These are phyloP conservation scores for Esox niger DNA, from an alignment of 2,113 vertebrate genomes.

Conservation along the genomic window DNA sequence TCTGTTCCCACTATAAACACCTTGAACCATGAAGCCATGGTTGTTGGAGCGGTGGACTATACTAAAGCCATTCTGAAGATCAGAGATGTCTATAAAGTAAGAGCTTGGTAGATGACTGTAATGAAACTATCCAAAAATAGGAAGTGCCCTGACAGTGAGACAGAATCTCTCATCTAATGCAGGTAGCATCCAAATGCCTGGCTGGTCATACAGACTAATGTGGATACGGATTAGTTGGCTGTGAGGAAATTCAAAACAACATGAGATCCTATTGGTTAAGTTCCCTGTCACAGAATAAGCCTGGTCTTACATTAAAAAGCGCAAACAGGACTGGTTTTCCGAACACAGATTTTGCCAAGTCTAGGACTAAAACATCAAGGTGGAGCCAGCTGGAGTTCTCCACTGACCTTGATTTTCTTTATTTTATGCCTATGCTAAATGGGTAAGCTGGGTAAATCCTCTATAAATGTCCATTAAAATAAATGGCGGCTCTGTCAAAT, in stretches of 20 bases:
- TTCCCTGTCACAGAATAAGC: background rate
- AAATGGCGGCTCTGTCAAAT: no score
- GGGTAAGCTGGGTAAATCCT: no score
- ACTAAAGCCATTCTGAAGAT: slow-evolving; percentile 65
- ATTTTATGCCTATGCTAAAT: no score
- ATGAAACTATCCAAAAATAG: background rate
- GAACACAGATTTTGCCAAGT: no score
- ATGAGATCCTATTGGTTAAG: background rate
- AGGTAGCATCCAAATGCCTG: slow-evolving; percentile 72
- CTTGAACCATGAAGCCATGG: slow-evolving; percentile 74
- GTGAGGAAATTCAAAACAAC: background rate
- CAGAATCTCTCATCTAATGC: slow-evolving; percentile 61
- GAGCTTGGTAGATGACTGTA: no score
- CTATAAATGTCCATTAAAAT: no score
- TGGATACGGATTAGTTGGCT: slow-evolving; percentile 5
- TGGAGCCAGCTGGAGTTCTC: no score
- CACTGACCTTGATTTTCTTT: no score
- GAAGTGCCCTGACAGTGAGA: background rate
- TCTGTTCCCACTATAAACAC: slow-evolving; percentile 74
- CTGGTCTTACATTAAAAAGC: no score
- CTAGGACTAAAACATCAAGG: no score
- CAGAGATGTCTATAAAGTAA: slow-evolving; percentile 65
- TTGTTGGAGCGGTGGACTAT: slow-evolving; percentile 75
- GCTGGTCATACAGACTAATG: slow-evolving; percentile 75
- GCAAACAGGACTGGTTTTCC: no score